These are phyloP conservation scores for Lethenteron camtschaticum DNA, from an alignment of 2,113 vertebrate genomes.

Conservation along the genomic window DNA sequence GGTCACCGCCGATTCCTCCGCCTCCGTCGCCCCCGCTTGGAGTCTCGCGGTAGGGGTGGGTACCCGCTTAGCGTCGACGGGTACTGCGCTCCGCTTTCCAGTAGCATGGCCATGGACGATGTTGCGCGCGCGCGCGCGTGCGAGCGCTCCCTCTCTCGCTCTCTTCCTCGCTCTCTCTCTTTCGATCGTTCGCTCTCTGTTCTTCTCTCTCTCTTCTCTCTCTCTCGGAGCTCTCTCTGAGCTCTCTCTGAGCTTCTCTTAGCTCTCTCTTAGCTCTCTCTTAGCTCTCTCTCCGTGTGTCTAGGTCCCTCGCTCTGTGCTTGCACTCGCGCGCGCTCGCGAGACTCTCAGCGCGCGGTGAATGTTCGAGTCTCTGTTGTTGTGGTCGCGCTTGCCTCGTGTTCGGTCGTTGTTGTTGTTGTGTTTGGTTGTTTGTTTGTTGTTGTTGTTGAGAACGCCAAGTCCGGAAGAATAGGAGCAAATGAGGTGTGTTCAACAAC, in stretches of 20 bases:
- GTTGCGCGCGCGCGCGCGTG: conserved; percentile 17
- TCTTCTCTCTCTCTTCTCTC: background rate
- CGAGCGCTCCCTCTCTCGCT: background rate
- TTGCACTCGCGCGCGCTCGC: no score
- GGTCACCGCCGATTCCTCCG: conserved; percentile 64
- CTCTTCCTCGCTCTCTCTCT: background rate
- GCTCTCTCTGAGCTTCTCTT: background rate
- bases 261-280: background rate
- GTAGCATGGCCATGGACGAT: conserved; percentile 70
- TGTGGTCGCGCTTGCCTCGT: no score
- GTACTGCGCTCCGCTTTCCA: conserved; percentile 90
- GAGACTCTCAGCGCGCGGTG: no score
- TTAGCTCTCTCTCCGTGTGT: background rate
- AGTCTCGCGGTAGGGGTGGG: no score
- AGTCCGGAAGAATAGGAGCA: no score
- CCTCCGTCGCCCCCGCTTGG: conserved; percentile 34
- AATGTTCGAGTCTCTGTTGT: no score
- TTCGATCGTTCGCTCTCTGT: background rate
- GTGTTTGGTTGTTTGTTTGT: no score
- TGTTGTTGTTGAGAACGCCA: no score
- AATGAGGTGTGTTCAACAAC: no score
- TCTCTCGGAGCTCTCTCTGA: no score
- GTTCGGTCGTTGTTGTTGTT: no score
- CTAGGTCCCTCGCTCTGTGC: no score
- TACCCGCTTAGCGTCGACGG: conserved; percentile 14